Evolutionary conservation across 2,797 vertebrate species (phyloP).

Genomic region (Neosalanx taihuensis): DNA sequence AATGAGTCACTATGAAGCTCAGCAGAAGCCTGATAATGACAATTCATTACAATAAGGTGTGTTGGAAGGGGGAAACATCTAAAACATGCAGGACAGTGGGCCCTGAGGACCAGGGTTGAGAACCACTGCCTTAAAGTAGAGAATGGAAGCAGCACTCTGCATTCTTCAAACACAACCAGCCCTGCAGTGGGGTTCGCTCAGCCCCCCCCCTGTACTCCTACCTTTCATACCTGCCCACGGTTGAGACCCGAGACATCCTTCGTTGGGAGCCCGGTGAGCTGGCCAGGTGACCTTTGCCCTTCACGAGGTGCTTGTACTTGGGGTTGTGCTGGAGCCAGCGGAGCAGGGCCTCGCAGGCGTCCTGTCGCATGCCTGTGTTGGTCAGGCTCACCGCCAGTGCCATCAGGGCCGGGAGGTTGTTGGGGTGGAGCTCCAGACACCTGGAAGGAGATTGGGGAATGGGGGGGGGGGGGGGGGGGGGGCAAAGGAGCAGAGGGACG

Average conservation of each 20-base stretch:
- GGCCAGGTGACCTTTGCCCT: conserved; percentile 75
- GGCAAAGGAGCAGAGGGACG: conserved; percentile 28
- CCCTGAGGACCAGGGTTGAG: too few species aligned
- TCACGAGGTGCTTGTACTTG: conserved; percentile 89
- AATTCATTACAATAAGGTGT: too few species aligned
- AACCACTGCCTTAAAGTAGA: not conserved
- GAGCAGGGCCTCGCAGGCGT: conserved; percentile 89
- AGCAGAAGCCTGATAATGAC: too few species aligned
- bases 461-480: conserved; percentile 12
- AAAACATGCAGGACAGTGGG: too few species aligned
- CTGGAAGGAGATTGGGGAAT: conserved; percentile 61
- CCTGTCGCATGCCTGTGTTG: conserved; percentile 91
- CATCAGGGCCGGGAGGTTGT: conserved; percentile 92
- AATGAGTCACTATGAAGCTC: too few species aligned
- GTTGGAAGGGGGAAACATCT: too few species aligned
- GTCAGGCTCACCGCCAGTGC: conserved; percentile 96
- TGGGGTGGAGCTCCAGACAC: conserved; percentile 96
- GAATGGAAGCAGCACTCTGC: not conserved
- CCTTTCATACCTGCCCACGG: conserved; percentile 58
- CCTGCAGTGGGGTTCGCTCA: not conserved
- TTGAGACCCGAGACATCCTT: conserved; percentile 78
- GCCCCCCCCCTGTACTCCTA: conserved; percentile 28
- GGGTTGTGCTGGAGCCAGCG: conserved; percentile 93
- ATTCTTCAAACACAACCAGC: not conserved
- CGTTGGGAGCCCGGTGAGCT: conserved; percentile 82